Evolutionary conservation across 2,888 invertebrate species (phyloP).

Genomic region (Horisme vitalbata): DNA sequence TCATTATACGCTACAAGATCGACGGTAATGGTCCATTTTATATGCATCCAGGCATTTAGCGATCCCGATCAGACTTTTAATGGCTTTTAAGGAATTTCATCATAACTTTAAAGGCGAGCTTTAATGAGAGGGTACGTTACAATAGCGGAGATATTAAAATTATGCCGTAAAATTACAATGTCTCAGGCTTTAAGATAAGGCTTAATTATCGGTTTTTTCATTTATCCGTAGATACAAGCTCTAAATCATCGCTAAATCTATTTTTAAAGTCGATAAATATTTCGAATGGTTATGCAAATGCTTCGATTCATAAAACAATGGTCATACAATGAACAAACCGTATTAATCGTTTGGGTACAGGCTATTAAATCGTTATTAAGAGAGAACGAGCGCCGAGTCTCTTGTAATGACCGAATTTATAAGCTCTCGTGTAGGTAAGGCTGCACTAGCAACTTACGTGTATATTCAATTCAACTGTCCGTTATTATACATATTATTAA

Average conservation of each 20-base stretch:
- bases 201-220: not conserved
- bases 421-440: slow-evolving; percentile 78
- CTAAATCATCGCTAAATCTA: slow-evolving; percentile 10
- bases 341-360: slow-evolving; percentile 68
- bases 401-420: slow-evolving; percentile 80
- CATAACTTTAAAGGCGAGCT: slow-evolving; percentile 47
- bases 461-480: slow-evolving; percentile 1
- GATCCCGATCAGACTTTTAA: slow-evolving; percentile 52
- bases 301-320: slow-evolving; percentile 10
- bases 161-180: slow-evolving; percentile 55
- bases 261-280: not conserved
- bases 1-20: slow-evolving; percentile 52
- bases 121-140: slow-evolving; percentile 32
- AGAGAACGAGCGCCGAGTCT: slow-evolving; percentile 70
- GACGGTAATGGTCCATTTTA: slow-evolving; percentile 54
- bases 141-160: slow-evolving; percentile 41
- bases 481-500: no score
- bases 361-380: slow-evolving; percentile 76
- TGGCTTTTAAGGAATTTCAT: slow-evolving; percentile 53
- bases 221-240: slow-evolving; percentile 7
- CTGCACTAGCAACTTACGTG: not conserved
- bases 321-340: slow-evolving; percentile 52
- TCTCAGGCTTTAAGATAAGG: slow-evolving; percentile 11
- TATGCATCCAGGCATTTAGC: slow-evolving; percentile 48
- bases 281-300: slow-evolving; percentile 5